These are phyloP conservation scores for Cataglyphis rosenhaueri DNA, from an alignment of 2,888 invertebrate genomes.

Conservation along the genomic window DNA sequence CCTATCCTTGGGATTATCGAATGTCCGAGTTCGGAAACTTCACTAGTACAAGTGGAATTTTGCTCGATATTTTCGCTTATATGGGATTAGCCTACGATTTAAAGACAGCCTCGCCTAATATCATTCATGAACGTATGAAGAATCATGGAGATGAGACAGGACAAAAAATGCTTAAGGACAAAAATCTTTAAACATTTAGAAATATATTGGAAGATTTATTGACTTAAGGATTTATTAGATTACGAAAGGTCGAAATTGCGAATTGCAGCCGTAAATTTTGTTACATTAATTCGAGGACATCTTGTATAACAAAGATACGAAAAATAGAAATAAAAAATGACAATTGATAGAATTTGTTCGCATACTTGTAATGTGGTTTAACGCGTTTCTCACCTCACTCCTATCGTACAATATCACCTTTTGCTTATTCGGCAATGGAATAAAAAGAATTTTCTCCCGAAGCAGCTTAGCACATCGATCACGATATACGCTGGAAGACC, in stretches of 20 bases:
- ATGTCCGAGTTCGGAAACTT: slow-evolving; percentile 73
- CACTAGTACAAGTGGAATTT: slow-evolving; percentile 36
- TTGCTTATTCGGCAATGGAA: slow-evolving; percentile 36
- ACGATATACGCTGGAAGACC: slow-evolving; percentile 28
- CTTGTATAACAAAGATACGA: not conserved
- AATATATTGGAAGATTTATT: not conserved
- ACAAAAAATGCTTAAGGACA: slow-evolving; percentile 60
- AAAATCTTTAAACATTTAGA: not conserved
- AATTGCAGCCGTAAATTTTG: not conserved
- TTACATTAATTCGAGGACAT: not conserved
- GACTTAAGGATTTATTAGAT: not conserved
- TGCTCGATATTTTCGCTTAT: slow-evolving; percentile 66
- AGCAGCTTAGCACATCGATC: slow-evolving; percentile 44
- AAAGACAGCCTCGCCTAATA: slow-evolving; percentile 81
- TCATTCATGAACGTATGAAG: slow-evolving; percentile 78
- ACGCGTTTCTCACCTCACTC: not conserved
- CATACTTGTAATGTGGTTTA: slow-evolving; percentile 22
- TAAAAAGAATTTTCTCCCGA: slow-evolving; percentile 18
- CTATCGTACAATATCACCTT: slow-evolving; percentile 25
- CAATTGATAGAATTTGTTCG: not conserved
- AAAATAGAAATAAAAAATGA: not conserved
- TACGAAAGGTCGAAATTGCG: not conserved
- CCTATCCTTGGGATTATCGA: slow-evolving; percentile 86
- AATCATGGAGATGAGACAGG: slow-evolving; percentile 85
- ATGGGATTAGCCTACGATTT: slow-evolving; percentile 86